Base-by-base conservation (phyloP, 2,888 invertebrate species). In the Ectropis crepuscularia region DNA sequence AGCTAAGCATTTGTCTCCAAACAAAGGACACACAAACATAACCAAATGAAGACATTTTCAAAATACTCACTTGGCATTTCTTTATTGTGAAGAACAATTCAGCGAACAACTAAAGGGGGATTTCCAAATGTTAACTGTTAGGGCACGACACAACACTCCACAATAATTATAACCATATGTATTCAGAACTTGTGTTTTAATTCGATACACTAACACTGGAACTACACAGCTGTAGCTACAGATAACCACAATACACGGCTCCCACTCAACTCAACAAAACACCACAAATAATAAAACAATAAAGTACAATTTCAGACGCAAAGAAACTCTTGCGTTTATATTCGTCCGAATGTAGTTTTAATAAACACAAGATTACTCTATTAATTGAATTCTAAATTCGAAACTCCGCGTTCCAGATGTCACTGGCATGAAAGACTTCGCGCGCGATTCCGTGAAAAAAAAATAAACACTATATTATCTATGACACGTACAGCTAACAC, bases 391-490 rank as follows among this genome's bases (percentile, higher is more conserved):
- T 55, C 48, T 28, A 36, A 49, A 55, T 55, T 16, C 45, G 16
- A 61, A 54, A 6, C 42, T 41, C 53, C 46, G 39, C 28, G 11
- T 45, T 28, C 28, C 38, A 46, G 37, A 61, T 54, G 64, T 66
- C 47, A 68, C 51, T 41, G 46, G 57, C 53, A 53, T 53, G 53
- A 38, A 53, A 57, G 59, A 70, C 66, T 65, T 67, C 74, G 72
- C 66, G 66, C 67, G 66, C 68, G 61, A 42, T 61, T 59, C 61
- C 61, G 61, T 61, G 53, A 48, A 63, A 71, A 69, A 67, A 65
- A 69, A 72, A 75, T 74, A 77, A 77, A 74, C 68, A 61, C 45
- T 37, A 69, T 74, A 73, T 49, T 37, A 37, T 70, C 74, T 74
- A 68, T 59, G 71, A 60, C 65, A 68, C 71, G 74, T 71, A 62